Evolutionary conservation across 2,888 invertebrate species (phyloP).

Genomic region (Nemotelus nigrinus): DNA sequence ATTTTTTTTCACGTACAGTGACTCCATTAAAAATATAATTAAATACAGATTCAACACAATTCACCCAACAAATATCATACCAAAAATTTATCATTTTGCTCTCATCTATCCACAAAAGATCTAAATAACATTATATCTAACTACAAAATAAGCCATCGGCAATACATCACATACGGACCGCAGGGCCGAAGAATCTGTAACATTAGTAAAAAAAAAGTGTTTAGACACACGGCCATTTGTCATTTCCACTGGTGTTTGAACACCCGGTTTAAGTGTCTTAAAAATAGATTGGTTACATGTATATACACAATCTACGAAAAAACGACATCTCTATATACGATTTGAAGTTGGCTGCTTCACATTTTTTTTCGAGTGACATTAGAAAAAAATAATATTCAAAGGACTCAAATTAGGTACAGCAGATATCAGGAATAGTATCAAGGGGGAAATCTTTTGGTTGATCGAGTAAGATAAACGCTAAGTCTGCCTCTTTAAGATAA

Average conservation of each 20-base stretch:
- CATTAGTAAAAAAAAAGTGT: constrained; percentile 40
- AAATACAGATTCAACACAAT: no score
- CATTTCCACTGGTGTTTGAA: constrained; percentile 44
- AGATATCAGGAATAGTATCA: background rate
- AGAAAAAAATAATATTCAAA: background rate
- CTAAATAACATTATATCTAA: constrained; percentile 35
- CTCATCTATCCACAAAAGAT: constrained; percentile 32
- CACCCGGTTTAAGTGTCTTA: constrained; percentile 46
- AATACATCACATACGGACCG: constrained; percentile 24
- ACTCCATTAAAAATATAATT: no score
- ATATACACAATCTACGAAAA: background rate
- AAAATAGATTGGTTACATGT: constrained; percentile 46
- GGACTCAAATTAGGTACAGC: constrained; percentile 10
- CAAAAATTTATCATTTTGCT: constrained; percentile 27
- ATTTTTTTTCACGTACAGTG: no score
- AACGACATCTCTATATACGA: no score
- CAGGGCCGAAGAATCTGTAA: constrained; percentile 22
- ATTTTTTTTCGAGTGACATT: background rate
- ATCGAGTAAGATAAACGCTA: background rate
- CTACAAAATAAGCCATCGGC: constrained; percentile 40
- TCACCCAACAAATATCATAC: background rate
- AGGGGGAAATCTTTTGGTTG: constrained; percentile 30
- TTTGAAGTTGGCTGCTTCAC: background rate
- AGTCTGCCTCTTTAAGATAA: background rate
- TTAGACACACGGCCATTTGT: constrained; percentile 42